These are phyloP conservation scores for Drosophila lacertosa DNA, from an alignment of 1,140 invertebrate species.

Conservation along the genomic window DNA sequence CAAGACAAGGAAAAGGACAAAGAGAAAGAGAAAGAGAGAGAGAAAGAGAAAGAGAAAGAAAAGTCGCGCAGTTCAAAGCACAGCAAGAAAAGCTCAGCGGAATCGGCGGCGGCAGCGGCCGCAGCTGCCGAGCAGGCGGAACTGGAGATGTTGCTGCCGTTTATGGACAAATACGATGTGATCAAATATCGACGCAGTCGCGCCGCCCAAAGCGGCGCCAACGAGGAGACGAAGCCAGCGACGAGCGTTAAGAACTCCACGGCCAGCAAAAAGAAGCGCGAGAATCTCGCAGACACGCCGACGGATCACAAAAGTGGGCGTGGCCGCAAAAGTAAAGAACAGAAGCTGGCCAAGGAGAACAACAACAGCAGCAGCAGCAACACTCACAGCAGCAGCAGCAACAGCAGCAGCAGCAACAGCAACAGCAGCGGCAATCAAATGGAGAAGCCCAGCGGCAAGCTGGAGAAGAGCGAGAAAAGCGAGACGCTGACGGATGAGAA, in stretches of 20 bases:
- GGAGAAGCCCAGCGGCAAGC: slow-evolving; percentile 45
- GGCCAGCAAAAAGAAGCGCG: slow-evolving; percentile 54
- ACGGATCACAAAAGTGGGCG: slow-evolving; percentile 61
- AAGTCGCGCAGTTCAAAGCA: slow-evolving; percentile 52
- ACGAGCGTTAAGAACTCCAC: slow-evolving; percentile 44
- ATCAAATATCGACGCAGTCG: slow-evolving; percentile 88
- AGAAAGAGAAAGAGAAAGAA: slow-evolving; percentile 44
- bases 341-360: slow-evolving; percentile 52
- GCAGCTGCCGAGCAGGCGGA: slow-evolving; percentile 70
- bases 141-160: slow-evolving; percentile 73
- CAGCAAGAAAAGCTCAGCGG: slow-evolving; percentile 66
- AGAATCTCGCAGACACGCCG: slow-evolving; percentile 36
- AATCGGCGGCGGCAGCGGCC: slow-evolving; percentile 58
- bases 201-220: slow-evolving; percentile 44
- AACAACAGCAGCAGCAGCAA: too few relatives aligned
- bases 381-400: too few relatives aligned
- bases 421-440: too few relatives aligned
- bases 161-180: slow-evolving; percentile 86
- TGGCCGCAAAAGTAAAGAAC: slow-evolving; percentile 59
- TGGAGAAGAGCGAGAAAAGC: slow-evolving; percentile 36
- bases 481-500: slow-evolving; percentile 35
- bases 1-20: slow-evolving; percentile 27
- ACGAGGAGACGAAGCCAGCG: slow-evolving; percentile 55
- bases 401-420: too few relatives aligned
- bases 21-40: slow-evolving; percentile 46